A percentile compares a stretch with the other conserved stretches of the same genome.
phyloP scores from a whole-genome alignment of 2,113 vertebrate species.

The Gnathonemus echidnorhynchus region DNA sequence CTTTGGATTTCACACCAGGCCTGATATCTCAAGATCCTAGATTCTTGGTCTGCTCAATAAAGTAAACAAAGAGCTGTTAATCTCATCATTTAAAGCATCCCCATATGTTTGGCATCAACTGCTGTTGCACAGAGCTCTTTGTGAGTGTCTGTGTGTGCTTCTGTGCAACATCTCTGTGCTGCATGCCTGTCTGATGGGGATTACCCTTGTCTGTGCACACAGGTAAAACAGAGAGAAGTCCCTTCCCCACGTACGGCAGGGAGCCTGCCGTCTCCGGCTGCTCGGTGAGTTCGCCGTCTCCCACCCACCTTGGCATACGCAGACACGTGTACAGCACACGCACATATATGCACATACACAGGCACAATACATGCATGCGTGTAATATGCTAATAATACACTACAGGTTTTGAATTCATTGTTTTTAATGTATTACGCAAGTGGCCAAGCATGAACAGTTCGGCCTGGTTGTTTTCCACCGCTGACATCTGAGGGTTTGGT shows the following conservation, averaged over 20 bases:
- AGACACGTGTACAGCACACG: neutral
- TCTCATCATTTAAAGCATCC: neutral
- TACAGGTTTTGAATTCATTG: neutral
- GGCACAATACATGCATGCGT: neutral
- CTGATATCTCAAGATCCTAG: neutral
- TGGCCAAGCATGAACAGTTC: neutral
- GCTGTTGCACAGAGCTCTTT: neutral
- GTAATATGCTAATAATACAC: neutral
- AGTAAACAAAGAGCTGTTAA: neutral
- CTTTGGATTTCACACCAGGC: neutral
- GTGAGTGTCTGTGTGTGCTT: neutral
- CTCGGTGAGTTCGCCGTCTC: conserved; percentile 67
- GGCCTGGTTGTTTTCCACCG: neutral
- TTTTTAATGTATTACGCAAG: neutral
- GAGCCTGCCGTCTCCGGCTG: conserved; percentile 77
- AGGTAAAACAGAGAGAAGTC: conserved; percentile 86
- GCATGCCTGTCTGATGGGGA: neutral
- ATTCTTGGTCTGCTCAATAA: neutral
- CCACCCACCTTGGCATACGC: neutral
- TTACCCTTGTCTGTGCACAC: conserved; percentile 28
- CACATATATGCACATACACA: neutral
- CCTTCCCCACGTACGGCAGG: conserved; percentile 78
- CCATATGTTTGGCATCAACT: neutral
- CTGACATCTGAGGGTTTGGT: neutral
- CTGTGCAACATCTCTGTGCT: neutral